Evolutionary conservation across 1,140 invertebrate genomes (phyloP).

Genomic region (Brachionus angularis): DNA sequence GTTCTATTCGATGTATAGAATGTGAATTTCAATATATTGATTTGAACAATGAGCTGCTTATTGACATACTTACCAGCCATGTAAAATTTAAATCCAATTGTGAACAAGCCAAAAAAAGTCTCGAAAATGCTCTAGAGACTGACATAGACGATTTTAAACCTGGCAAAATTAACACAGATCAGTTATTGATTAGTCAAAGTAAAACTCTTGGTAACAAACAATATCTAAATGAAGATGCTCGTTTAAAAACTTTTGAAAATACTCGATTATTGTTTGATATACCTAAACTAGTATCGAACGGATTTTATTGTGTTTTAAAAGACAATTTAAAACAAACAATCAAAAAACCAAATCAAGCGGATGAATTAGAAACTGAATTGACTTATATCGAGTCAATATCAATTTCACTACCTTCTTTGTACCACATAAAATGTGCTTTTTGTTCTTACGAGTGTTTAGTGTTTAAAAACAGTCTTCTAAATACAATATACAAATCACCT

Average conservation of each 20-base stretch:
- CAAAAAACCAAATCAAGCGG: no score
- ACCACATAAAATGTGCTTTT: slow-evolving; percentile 16
- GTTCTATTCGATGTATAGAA: slow-evolving; percentile 1
- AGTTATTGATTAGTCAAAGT: neutral
- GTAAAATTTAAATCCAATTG: neutral
- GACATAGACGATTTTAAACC: neutral
- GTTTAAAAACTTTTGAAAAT: slow-evolving; percentile 17
- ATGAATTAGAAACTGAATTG: no score
- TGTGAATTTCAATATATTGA: slow-evolving; percentile 13
- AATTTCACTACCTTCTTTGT: neutral
- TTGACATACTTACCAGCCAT: neutral
- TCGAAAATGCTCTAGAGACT: neutral
- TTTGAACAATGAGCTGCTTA: neutral
- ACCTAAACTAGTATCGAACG: neutral
- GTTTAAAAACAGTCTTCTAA: slow-evolving; percentile 16
- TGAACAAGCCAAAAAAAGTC: neutral
- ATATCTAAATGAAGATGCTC: slow-evolving; percentile 1
- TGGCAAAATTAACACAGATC: no score
- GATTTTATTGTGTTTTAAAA: neutral
- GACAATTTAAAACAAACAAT: neutral
- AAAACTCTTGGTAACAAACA: neutral
- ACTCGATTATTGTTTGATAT: neutral
- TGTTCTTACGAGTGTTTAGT: slow-evolving; percentile 37
- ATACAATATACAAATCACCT: slow-evolving; percentile 34
- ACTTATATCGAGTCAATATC: neutral